Conservation (phyloP, 2,888 invertebrate genomes). For the Dugesia japonica region DNA sequence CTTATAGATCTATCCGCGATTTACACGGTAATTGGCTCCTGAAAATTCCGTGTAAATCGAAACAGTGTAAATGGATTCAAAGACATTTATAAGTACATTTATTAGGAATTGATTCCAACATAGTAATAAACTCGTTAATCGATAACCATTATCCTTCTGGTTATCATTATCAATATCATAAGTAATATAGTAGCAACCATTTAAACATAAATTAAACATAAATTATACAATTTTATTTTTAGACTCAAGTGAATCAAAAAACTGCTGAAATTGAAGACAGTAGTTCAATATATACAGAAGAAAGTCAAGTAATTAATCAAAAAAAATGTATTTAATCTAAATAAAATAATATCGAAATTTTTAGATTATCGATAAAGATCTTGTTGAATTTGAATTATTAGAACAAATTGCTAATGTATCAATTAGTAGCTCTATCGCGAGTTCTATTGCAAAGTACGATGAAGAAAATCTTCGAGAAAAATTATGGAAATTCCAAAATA, state of each 20-base stretch:
- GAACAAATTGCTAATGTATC: constrained; percentile 26
- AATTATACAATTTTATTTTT: background rate
- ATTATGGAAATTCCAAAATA: background rate
- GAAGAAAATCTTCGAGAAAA: background rate
- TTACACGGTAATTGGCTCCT: too few species aligned
- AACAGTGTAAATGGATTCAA: too few species aligned
- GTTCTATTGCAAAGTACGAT: background rate
- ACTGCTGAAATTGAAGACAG: background rate
- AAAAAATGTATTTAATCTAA: too few species aligned
- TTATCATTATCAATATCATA: too few species aligned
- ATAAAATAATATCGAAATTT: background rate
- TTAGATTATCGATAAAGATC: constrained; percentile 11
- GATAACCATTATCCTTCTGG: too few species aligned
- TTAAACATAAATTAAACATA: too few species aligned
- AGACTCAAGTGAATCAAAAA: constrained; percentile 8
- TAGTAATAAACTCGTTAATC: too few species aligned
- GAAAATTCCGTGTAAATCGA: too few species aligned
- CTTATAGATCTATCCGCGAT: too few species aligned
- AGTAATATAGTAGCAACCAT: too few species aligned
- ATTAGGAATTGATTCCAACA: too few species aligned
- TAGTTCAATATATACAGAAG: background rate
- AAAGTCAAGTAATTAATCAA: background rate
- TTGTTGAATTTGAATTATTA: constrained; percentile 28
- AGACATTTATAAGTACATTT: too few species aligned
- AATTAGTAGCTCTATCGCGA: background rate